A percentile compares a stretch with the other conserved stretches of the same genome.
Conservation (phyloP, 2,888 invertebrate species). For the Seira musarum region DNA sequence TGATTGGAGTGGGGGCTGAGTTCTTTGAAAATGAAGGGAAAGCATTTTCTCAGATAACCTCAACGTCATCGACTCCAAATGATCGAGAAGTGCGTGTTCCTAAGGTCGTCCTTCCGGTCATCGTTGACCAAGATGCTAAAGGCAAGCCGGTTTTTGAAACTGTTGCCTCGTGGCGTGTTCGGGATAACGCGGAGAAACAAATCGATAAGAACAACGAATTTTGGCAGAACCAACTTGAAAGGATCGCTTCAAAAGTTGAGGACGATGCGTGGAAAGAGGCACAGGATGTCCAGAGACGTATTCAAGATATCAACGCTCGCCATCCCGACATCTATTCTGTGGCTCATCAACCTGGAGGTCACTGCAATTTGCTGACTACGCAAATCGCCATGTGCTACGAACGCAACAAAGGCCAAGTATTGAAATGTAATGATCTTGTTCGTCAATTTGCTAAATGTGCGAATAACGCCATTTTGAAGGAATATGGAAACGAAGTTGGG, state of each 20-base stretch:
- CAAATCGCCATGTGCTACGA: constrained; percentile 27
- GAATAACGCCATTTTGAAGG: no score
- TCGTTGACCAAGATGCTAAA: constrained; percentile 24
- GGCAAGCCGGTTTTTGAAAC: constrained; percentile 28
- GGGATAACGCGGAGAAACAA: constrained; percentile 1
- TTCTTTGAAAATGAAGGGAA: background rate
- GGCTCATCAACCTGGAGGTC: background rate
- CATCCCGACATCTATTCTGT: background rate
- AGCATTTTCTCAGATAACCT: background rate
- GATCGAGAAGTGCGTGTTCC: constrained; percentile 22
- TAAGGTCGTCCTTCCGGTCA: constrained; percentile 18
- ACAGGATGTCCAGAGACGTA: constrained; percentile 7
- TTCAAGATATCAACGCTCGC: background rate
- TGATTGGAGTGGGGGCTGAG: background rate
- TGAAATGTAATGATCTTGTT: constrained; percentile 36
- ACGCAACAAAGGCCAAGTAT: constrained; percentile 16
- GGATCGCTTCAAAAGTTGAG: constrained; percentile 20
- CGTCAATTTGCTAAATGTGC: constrained; percentile 35
- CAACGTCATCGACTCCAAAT: background rate
- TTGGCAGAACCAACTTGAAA: constrained; percentile 22
- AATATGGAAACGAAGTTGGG: no score
- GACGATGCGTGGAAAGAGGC: constrained; percentile 14
- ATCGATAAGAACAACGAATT: background rate
- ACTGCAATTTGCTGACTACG: constrained; percentile 17
- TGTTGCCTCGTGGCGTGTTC: constrained; percentile 27